Percentiles rank a stretch among this genome's conserved stretches.
phyloP scores from a whole-genome alignment of 2,797 vertebrate species.

The Mormyrops boulengeri region DNA sequence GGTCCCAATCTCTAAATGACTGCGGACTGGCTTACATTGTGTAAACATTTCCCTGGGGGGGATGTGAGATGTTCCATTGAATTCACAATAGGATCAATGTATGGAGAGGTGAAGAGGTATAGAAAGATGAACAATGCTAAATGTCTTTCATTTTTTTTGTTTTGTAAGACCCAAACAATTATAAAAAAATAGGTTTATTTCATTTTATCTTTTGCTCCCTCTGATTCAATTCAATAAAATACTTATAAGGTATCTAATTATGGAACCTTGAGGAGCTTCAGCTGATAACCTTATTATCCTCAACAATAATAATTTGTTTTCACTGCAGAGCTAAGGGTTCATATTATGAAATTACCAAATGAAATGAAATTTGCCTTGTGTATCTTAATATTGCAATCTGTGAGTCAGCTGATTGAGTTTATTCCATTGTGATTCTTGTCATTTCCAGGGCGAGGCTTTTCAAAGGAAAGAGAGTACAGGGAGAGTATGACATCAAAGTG shows the following conservation, averaged over 20 bases:
- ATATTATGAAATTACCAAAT: not conserved
- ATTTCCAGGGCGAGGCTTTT: slow-evolving; percentile 81
- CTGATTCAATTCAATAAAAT: not conserved
- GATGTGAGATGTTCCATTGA: not conserved
- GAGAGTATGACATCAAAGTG: slow-evolving; percentile 89
- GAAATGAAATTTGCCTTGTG: not conserved
- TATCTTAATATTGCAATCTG: not conserved
- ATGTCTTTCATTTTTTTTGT: not conserved
- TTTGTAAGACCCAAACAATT: not conserved
- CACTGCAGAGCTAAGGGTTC: not conserved
- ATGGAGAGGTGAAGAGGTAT: not conserved
- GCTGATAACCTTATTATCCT: not conserved
- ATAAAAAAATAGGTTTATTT: not conserved
- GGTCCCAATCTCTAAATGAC: not conserved
- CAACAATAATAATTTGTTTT: not conserved
- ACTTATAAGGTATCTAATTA: not conserved
- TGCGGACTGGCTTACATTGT: not conserved
- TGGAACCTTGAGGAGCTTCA: not conserved
- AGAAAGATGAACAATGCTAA: not conserved
- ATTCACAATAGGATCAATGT: not conserved
- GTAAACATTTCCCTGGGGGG: not conserved
- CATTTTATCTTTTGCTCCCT: not conserved
- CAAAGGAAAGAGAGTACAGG: slow-evolving; percentile 83
- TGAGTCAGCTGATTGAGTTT: not conserved
- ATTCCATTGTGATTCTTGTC: slow-evolving; percentile 18